These are phyloP conservation scores for Cyanoderma ruficeps DNA, from an alignment of 2,113 vertebrate genomes.

Conservation along the genomic window DNA sequence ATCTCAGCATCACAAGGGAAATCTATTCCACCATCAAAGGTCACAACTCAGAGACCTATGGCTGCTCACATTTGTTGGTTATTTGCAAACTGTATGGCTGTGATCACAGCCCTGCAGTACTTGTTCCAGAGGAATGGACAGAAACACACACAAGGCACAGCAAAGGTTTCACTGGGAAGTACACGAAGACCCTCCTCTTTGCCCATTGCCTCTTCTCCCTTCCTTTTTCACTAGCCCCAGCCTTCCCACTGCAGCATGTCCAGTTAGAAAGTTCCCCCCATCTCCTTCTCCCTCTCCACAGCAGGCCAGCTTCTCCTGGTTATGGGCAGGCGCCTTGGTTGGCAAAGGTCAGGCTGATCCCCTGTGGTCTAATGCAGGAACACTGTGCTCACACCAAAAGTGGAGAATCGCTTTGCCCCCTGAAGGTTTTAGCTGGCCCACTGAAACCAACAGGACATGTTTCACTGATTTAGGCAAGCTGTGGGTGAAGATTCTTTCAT, in stretches of 20 bases:
- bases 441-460: background rate
- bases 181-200: background rate
- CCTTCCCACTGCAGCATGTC: background rate
- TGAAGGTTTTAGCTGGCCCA: background rate
- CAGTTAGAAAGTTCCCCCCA: background rate
- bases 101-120: conserved; percentile 54
- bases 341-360: background rate
- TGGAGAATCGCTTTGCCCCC: background rate
- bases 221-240: background rate
- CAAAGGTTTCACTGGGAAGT: background rate
- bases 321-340: background rate
- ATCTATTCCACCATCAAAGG: conserved; percentile 72
- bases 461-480: background rate
- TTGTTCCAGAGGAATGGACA: conserved; percentile 1
- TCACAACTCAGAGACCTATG: conserved; percentile 70
- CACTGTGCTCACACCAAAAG: rapidly evolving
- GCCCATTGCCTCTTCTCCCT: background rate
- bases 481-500: background rate
- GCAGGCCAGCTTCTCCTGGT: background rate
- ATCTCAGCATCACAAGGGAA: conserved; percentile 68
- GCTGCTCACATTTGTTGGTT: conserved; percentile 71
- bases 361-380: background rate
- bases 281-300: background rate
- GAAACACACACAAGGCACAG: background rate
- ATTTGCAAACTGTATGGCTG: conserved; percentile 65